These are phyloP conservation scores for Plumapathes pennacea DNA, from an alignment of 92 coral and sea anemone genomes.

Conservation along the genomic window DNA sequence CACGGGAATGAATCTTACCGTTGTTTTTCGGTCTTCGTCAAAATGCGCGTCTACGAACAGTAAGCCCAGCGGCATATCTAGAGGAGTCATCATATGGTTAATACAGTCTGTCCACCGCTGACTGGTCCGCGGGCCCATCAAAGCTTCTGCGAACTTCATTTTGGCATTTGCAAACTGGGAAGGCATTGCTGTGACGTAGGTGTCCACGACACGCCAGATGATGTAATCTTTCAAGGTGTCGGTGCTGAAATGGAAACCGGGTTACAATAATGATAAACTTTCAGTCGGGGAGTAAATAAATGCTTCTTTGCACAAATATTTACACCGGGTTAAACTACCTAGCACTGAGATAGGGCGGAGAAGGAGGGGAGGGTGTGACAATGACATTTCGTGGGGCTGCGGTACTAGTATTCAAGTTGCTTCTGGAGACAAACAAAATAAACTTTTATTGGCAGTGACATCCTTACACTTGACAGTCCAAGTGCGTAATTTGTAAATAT, in stretches of 20 bases:
- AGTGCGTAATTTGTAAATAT: too few species aligned
- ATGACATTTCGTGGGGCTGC: too few species aligned
- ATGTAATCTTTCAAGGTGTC: constrained; percentile 26
- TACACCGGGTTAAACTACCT: too few species aligned
- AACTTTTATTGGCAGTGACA: too few species aligned
- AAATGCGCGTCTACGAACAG: constrained; percentile 65
- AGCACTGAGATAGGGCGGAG: too few species aligned
- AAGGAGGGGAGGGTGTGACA: background rate
- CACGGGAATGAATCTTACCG: constrained; percentile 28
- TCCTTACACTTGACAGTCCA: too few species aligned
- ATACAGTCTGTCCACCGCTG: constrained; percentile 40
- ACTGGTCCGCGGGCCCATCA: background rate
- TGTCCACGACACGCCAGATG: constrained; percentile 53
- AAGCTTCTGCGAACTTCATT: background rate
- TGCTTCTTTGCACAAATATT: too few species aligned
- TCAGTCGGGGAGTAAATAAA: too few species aligned
- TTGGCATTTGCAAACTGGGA: constrained; percentile 23
- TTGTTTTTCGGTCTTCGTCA: constrained; percentile 49
- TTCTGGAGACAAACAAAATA: too few species aligned
- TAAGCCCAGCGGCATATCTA: constrained; percentile 33
- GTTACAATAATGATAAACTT: too few species aligned
- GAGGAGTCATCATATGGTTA: constrained; percentile 2
- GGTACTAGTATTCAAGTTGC: too few species aligned
- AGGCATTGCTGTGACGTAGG: constrained; percentile 20
- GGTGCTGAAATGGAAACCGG: too few species aligned